A percentile compares a stretch with the other conserved stretches of the same genome.
Conservation (phyloP, 2,797 vertebrate species). For the Zenarchopterus dispar region DNA sequence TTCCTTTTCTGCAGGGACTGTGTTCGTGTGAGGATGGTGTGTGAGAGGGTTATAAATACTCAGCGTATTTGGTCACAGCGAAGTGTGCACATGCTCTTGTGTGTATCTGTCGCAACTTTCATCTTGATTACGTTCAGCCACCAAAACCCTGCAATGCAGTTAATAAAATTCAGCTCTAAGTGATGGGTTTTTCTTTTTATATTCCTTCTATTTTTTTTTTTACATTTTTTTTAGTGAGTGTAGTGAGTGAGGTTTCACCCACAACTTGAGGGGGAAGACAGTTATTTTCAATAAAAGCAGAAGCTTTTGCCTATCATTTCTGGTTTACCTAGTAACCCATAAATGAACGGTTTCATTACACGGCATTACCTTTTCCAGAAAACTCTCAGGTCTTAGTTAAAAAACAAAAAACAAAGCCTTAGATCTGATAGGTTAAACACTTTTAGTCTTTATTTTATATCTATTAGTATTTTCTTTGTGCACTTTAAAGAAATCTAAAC, state of each 20-base stretch:
- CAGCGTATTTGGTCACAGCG: constrained; percentile 28
- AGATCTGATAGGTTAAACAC: too few species aligned
- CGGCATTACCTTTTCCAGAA: too few species aligned
- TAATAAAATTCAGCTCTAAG: constrained; percentile 29
- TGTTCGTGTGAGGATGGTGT: constrained; percentile 47
- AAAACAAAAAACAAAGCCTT: too few species aligned
- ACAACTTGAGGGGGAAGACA: too few species aligned
- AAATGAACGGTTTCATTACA: too few species aligned
- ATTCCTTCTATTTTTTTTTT: neutral
- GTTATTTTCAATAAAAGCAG: too few species aligned
- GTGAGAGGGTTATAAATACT: constrained; percentile 59
- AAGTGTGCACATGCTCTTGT: constrained; percentile 17
- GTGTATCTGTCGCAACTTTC: constrained; percentile 41
- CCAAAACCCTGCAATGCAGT: constrained; percentile 31
- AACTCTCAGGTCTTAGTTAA: too few species aligned
- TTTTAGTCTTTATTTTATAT: too few species aligned
- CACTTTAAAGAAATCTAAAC: too few species aligned
- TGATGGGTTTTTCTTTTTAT: neutral
- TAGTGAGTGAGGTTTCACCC: neutral
- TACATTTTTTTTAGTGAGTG: neutral
- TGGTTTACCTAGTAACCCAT: too few species aligned
- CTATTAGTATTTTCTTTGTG: too few species aligned
- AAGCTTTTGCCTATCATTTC: too few species aligned
- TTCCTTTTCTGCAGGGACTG: constrained; percentile 64
- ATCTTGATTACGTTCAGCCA: constrained; percentile 60